Evolutionary conservation across 2,888 invertebrate species (phyloP), one percentile per base, ranked within the genome.

Genomic region (Ptychoptera contaminata): DNA sequence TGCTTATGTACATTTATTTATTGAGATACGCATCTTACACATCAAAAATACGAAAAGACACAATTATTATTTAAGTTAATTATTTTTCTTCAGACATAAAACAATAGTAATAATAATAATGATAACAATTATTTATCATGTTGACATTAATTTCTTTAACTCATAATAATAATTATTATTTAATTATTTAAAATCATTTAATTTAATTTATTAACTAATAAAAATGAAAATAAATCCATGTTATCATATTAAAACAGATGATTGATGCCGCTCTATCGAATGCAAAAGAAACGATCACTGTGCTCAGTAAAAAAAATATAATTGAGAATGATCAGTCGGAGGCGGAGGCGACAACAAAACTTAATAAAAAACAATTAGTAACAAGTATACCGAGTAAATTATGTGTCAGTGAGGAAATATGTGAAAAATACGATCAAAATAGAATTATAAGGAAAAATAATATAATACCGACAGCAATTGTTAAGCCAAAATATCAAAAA

Each of bases 401-500:
- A 34, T 15, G 40, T 40, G 40, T 31, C 8, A 30, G 9, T 10
- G 10, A 11, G 9, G 10, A 14, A 37, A 6, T 14, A 10, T 12
- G 16, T 38, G 11, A 16, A 7, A 16, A 30, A 12, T 7, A 12
- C 14, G n/a, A 10, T 14, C 14, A 36, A 14, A 14, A 14, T n/a
- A 36, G 8, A 36, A 36, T 36, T 36, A 36, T 36, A 36, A 36
- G 16, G 7, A 23, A 23, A 23, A 23, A 23, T 23, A 23, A 23
- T 23, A 48, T 51, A 16, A 49, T 52, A 44, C 53, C 55, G 46
- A 54, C 55, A n/a, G 54, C 55, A 14, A 51, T 55, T 42, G 53
- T 56, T 8, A 55, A 54, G 48, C 56, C 57, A 2, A 61, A 59
- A 50, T 62, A 60, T 51, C 58, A 60, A 47, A 60, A 58, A 45